Base-by-base conservation (phyloP, 1,140 invertebrate genomes). In the Galendromus occidentalis region DNA sequence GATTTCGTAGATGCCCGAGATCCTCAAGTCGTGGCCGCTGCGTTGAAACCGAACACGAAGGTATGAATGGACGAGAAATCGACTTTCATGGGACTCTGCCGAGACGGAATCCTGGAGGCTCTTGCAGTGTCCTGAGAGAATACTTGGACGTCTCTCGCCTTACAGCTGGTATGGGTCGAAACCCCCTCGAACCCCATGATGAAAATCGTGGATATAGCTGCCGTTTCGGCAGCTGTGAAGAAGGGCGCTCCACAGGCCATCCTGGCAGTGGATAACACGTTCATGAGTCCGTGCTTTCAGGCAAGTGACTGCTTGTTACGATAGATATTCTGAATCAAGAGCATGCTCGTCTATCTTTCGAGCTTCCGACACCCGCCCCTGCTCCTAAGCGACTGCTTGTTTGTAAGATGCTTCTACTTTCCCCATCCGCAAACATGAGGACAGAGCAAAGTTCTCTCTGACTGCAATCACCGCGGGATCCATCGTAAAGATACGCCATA, bases 181-280 rank as follows among this genome's bases (percentile, higher is more conserved):
- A 88, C 88, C 0, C 95, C 95, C 1, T 95, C 95, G n/a, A 99
- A 99, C 80, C 96, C 96, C 0, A 79, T 88, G 0, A 75, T 98
- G 70, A 93, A 93, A 79, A 75, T 98, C 17, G 82, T 85, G 25
- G 93, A 99, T 74, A 91, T 99, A 67, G 80, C 82, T 69, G 84
- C 81, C 1, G 78, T 95, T 29, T 74, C 81, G 1, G 79, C 85
- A 67, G 71, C 85, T 29, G 79, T 84, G 0, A 82, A 83, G 63
- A 74, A 69, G 70, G 76, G 70, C 68, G 78, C 85, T 66, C 66
- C 69, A 9, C 80, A 85, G 39, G 83, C 92, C 44, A 80, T 96
- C 69, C 75, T 96, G 20, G 86, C 89, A 0, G 90, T 98, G 1
- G 96, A 99, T 73, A 98, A 98, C 74, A 99, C 94, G 5, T 98